Percentiles rank a stretch among this genome's conserved stretches.
Evolutionary conservation across 2,888 invertebrate species (phyloP).

Genomic region (Nomada flava): DNA sequence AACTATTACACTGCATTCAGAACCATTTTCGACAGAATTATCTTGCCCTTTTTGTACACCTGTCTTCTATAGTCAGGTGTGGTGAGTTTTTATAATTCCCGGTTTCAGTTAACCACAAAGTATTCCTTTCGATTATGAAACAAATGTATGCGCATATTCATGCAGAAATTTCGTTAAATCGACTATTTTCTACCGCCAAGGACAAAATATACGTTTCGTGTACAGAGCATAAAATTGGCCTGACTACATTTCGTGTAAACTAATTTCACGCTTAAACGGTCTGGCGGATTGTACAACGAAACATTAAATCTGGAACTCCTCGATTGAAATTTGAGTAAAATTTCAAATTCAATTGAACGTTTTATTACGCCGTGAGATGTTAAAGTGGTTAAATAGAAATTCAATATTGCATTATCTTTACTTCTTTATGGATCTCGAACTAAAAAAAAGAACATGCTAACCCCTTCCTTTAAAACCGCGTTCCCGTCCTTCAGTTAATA

Average conservation of each 20-base stretch:
- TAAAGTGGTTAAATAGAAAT: not conserved
- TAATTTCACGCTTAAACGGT: not conserved
- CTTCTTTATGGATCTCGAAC: too few relatives aligned
- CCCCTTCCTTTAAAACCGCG: too few relatives aligned
- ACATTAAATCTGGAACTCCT: not conserved
- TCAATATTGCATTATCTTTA: not conserved
- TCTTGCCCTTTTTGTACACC: not conserved
- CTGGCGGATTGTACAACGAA: not conserved
- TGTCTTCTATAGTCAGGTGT: not conserved
- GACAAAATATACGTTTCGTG: not conserved
- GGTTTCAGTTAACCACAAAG: too few relatives aligned
- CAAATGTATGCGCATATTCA: slow-evolving; percentile 24
- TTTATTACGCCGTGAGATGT: not conserved
- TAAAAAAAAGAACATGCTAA: too few relatives aligned
- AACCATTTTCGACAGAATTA: not conserved
- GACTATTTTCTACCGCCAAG: not conserved
- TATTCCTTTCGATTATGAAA: not conserved
- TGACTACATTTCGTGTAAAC: not conserved
- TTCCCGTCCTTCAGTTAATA: too few relatives aligned
- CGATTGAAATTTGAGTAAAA: not conserved
- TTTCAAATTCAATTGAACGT: not conserved
- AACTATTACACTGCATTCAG: not conserved
- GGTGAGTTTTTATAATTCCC: not conserved
- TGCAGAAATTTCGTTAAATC: slow-evolving; percentile 11
- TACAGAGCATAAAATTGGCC: not conserved